phyloP scores from a whole-genome alignment of 2,888 invertebrate genomes.

The Epinotia nisella region DNA sequence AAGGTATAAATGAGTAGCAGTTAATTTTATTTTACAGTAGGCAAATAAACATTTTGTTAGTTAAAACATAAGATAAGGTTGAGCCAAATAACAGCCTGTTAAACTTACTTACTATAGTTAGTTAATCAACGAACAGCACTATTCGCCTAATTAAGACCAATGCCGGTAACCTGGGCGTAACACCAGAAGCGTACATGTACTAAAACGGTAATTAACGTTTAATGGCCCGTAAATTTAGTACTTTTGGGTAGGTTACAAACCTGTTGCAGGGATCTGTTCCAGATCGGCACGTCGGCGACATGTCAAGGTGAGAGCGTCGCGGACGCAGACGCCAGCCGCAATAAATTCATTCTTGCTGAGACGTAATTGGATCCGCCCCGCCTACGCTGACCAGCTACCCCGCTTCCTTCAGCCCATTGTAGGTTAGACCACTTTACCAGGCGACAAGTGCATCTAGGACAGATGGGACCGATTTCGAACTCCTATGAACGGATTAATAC shows the following conservation, averaged over 20 bases:
- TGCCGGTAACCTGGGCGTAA: conserved; percentile 17
- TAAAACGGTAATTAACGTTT: conserved; percentile 36
- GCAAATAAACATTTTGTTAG: not conserved
- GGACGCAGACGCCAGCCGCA: conserved; percentile 58
- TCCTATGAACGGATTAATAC: not conserved
- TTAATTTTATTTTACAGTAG: no score
- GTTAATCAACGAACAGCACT: not conserved
- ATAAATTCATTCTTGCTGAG: conserved; percentile 74
- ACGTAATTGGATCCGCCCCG: conserved; percentile 75
- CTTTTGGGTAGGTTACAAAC: conserved; percentile 49
- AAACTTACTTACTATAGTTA: not conserved
- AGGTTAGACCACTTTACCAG: conserved; percentile 36
- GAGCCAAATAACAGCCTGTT: not conserved
- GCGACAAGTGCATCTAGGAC: conserved; percentile 36
- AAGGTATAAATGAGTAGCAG: no score
- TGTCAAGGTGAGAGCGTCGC: conserved; percentile 59
- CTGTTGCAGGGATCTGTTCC: conserved; percentile 58
- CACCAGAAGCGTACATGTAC: conserved; percentile 23
- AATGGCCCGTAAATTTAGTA: conserved; percentile 21
- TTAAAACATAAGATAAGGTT: not conserved
- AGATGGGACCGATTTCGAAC: conserved; percentile 35
- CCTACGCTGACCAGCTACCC: conserved; percentile 60
- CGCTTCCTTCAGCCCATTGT: conserved; percentile 46
- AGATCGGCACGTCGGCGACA: conserved; percentile 53
- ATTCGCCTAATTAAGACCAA: conserved; percentile 23